Evolutionary conservation across 35 echinoderm and acorn worm genomes (phyloP).

Genomic region (Lytechinus variegatus): DNA sequence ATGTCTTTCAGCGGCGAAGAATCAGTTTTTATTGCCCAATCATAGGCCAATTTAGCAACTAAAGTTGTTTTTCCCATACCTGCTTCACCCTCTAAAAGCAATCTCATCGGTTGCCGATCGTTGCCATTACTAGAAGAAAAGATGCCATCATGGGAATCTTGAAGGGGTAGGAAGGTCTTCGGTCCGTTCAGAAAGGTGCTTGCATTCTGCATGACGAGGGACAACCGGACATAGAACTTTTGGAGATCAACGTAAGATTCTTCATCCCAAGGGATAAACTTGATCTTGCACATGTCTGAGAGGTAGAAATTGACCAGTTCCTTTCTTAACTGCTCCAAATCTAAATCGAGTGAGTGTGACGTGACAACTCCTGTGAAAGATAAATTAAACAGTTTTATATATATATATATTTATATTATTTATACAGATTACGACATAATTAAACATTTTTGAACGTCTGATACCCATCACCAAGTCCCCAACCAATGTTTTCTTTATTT

Average conservation of each 20-base stretch:
- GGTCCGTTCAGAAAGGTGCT: background rate
- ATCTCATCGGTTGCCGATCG: background rate
- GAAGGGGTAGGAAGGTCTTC: background rate
- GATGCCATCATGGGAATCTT: constrained; percentile 10
- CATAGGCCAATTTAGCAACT: constrained; percentile 55
- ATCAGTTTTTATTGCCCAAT: constrained; percentile 44
- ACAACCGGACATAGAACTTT: background rate
- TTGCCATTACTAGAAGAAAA: background rate
- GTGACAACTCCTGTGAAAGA: background rate
- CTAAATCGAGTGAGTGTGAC: background rate
- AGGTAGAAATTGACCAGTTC: background rate
- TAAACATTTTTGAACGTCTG: no score
- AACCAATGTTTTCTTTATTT: no score
- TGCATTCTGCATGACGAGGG: background rate
- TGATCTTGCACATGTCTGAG: background rate
- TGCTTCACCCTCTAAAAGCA: constrained; percentile 42
- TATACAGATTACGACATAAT: no score
- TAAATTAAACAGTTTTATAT: background rate
- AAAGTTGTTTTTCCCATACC: constrained; percentile 62
- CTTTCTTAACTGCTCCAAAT: background rate
- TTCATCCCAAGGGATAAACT: constrained; percentile 29
- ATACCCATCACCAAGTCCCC: no score
- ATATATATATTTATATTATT: no score
- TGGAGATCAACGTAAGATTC: constrained; percentile 14
- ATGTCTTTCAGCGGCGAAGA: constrained; percentile 35